Percentiles rank a stretch among this genome's conserved stretches.
Conservation (phyloP, 2,797 vertebrate species). For the Epinephelus coioides region DNA sequence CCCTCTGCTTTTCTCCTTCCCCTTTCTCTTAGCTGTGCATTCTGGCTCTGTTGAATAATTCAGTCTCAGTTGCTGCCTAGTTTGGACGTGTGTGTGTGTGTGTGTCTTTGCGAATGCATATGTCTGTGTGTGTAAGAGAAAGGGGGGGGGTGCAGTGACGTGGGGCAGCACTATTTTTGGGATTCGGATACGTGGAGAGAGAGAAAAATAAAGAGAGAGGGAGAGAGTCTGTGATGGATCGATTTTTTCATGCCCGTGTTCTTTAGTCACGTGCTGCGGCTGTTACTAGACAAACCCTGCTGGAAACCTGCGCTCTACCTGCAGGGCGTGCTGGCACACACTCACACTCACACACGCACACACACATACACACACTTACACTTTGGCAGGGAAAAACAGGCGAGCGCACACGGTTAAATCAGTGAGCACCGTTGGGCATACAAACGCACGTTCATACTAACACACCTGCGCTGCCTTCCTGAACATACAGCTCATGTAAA, state of each 20-base stretch:
- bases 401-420: constrained; percentile 35
- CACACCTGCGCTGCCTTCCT: constrained; percentile 5
- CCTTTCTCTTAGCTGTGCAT: constrained; percentile 64
- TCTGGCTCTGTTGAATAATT: constrained; percentile 76
- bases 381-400: constrained; percentile 30
- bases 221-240: constrained; percentile 71
- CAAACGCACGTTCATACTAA: constrained; percentile 31
- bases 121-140: constrained; percentile 4
- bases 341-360: constrained; percentile 27
- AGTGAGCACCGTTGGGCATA: constrained; percentile 26
- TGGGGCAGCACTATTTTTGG: constrained; percentile 73
- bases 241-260: constrained; percentile 62
- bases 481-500: constrained; percentile 30
- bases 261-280: constrained; percentile 70
- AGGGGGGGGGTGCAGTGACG: constrained; percentile 60
- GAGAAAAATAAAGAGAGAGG: constrained; percentile 53
- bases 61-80: constrained; percentile 66
- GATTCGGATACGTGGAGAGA: constrained; percentile 65
- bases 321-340: constrained; percentile 54
- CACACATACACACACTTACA: constrained; percentile 20
- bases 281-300: constrained; percentile 70
- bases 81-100: constrained; percentile 44
- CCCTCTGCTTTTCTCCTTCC: constrained; percentile 47
- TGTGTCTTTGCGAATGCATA: constrained; percentile 38
- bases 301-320: constrained; percentile 63